phyloP scores from a whole-genome alignment of 2,888 invertebrate species.

The Nomada hirtipes region DNA sequence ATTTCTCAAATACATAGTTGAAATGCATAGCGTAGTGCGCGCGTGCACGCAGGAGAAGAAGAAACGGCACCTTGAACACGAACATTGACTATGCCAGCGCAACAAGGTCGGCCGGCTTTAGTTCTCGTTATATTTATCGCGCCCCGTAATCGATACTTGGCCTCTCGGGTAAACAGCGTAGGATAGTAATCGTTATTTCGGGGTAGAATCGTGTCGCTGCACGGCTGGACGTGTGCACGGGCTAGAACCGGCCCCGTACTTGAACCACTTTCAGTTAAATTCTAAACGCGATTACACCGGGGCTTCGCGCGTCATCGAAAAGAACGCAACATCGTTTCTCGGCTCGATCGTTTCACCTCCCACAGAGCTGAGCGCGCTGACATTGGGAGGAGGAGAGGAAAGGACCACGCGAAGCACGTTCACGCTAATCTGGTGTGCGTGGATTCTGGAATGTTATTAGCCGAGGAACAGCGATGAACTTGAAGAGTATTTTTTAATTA shows the following conservation, averaged over 20 bases:
- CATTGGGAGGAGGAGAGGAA: no score
- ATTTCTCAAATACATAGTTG: no score
- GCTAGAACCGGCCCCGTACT: constrained; percentile 38
- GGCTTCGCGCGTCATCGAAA: constrained; percentile 12
- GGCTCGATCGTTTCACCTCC: no score
- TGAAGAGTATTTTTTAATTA: background rate
- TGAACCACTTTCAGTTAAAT: constrained; percentile 53
- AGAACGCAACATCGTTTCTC: no score
- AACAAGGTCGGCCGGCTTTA: constrained; percentile 57
- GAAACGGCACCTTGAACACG: constrained; percentile 56
- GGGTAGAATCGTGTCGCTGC: constrained; percentile 39
- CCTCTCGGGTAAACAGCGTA: constrained; percentile 51
- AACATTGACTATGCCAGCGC: constrained; percentile 59
- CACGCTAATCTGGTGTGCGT: no score
- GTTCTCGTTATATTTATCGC: constrained; percentile 67
- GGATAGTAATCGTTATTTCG: constrained; percentile 62
- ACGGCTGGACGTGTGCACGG: background rate
- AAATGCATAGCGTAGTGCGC: no score
- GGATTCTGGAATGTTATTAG: no score
- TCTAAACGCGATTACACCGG: constrained; percentile 23
- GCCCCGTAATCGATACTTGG: constrained; percentile 63
- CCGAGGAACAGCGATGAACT: constrained; percentile 1
- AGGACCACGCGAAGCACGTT: no score
- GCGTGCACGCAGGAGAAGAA: no score
- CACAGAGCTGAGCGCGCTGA: no score